Evolutionary conservation across 2,797 vertebrate species (phyloP).

Genomic region (Cyclura pinguis): DNA sequence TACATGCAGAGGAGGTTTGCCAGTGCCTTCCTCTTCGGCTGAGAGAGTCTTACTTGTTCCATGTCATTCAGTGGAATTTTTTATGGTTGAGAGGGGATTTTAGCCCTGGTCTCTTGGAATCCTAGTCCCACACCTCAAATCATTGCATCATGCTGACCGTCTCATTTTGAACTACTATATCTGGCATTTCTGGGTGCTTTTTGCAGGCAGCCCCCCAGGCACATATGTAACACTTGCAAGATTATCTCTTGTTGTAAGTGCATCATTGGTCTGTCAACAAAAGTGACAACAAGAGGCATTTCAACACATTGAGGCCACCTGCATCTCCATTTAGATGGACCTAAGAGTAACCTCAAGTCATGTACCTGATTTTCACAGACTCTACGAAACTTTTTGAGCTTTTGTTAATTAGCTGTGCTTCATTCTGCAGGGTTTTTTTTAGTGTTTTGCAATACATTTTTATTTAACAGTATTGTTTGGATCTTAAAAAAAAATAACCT

Average conservation of each 20-base stretch:
- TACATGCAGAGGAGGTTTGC: no score
- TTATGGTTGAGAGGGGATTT: no score
- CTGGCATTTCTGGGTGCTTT: not conserved
- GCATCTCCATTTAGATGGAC: not conserved
- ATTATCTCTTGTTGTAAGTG: not conserved
- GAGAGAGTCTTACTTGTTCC: no score
- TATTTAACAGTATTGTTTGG: not conserved
- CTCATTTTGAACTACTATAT: no score
- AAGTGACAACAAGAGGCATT: not conserved
- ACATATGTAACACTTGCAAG: not conserved
- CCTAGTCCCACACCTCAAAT: no score
- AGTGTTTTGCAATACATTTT: not conserved
- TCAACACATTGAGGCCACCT: not conserved
- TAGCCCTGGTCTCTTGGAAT: no score
- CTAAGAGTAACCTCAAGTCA: not conserved
- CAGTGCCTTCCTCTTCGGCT: no score
- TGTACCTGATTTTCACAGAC: not conserved
- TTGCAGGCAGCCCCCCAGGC: not conserved
- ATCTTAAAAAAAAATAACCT: no score
- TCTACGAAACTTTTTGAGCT: not conserved
- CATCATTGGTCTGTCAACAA: not conserved
- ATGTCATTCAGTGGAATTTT: no score
- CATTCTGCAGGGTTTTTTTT: not conserved
- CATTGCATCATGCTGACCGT: no score
- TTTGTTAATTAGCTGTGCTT: not conserved